phyloP scores from a whole-genome alignment of 2,113 vertebrate species.

The Uropsilus gracilis region DNA sequence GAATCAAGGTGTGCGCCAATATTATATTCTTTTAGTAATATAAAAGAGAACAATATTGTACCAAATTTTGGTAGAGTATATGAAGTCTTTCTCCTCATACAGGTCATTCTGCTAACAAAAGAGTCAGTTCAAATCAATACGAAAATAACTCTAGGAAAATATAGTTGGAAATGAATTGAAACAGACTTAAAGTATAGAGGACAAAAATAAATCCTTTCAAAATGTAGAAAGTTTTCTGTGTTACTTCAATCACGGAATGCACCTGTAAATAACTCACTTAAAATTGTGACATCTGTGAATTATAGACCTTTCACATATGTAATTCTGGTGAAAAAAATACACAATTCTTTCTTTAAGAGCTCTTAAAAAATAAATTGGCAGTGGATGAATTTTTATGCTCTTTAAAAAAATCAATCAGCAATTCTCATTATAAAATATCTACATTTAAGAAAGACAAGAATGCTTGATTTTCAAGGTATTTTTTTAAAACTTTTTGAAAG shows the following conservation, averaged over 20 bases:
- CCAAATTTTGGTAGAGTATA: background rate
- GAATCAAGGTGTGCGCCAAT: constrained; percentile 15
- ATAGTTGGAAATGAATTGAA: constrained; percentile 61
- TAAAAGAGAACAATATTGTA: background rate
- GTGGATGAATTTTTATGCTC: background rate
- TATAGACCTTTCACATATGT: background rate
- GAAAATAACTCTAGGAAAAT: constrained; percentile 68
- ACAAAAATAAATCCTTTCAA: constrained; percentile 59
- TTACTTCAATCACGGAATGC: constrained; percentile 7
- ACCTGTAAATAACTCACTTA: constrained; percentile 6
- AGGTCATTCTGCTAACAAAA: constrained; percentile 43
- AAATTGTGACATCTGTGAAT: constrained; percentile 22
- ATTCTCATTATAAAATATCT: background rate
- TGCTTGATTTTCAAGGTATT: background rate
- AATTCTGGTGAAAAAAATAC: background rate
- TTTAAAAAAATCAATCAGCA: background rate
- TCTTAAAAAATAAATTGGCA: constrained; percentile 52
- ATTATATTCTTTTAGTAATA: background rate
- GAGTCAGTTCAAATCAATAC: constrained; percentile 59
- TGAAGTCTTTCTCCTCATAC: constrained; percentile 16
- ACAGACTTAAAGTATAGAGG: constrained; percentile 17
- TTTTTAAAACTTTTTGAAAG: background rate
- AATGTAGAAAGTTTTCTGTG: background rate
- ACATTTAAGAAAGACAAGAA: background rate
- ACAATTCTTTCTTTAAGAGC: background rate